Conservation (phyloP, 2,888 invertebrate genomes). For the Parnassius orleans region DNA sequence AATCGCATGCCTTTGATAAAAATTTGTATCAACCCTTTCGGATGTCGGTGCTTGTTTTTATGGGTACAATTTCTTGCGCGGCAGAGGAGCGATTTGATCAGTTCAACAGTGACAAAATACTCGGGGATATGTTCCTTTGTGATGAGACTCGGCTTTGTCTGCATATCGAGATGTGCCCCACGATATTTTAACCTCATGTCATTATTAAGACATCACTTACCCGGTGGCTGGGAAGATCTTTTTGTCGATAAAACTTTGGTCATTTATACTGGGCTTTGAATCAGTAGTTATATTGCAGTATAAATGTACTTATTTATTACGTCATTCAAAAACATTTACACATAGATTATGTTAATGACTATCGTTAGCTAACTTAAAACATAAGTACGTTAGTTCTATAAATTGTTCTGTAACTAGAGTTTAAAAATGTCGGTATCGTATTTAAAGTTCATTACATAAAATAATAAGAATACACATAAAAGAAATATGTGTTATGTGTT, state of each 20-base stretch:
- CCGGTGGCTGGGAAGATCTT: conserved; percentile 72
- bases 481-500: too few species aligned
- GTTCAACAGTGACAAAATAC: conserved; percentile 79
- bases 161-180: conserved; percentile 65
- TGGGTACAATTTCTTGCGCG: conserved; percentile 50
- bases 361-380: too few species aligned
- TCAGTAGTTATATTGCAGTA: conserved; percentile 1
- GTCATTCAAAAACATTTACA: too few species aligned
- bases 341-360: too few species aligned
- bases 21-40: conserved; percentile 66
- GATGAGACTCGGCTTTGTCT: conserved; percentile 58
- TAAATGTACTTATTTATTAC: not conserved
- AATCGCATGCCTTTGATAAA: conserved; percentile 60
- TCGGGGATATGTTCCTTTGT: conserved; percentile 68
- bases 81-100: conserved; percentile 67
- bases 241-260: conserved; percentile 62
- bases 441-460: too few species aligned
- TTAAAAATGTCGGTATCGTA: too few species aligned
- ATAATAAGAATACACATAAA: too few species aligned
- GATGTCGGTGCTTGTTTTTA: conserved; percentile 54
- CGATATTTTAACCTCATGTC: conserved; percentile 74
- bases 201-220: conserved; percentile 80
- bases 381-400: too few species aligned
- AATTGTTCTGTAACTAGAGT: too few species aligned
- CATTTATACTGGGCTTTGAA: conserved; percentile 56